Conservation (phyloP, 2,888 invertebrate species). For the Amphipyra berbera region DNA sequence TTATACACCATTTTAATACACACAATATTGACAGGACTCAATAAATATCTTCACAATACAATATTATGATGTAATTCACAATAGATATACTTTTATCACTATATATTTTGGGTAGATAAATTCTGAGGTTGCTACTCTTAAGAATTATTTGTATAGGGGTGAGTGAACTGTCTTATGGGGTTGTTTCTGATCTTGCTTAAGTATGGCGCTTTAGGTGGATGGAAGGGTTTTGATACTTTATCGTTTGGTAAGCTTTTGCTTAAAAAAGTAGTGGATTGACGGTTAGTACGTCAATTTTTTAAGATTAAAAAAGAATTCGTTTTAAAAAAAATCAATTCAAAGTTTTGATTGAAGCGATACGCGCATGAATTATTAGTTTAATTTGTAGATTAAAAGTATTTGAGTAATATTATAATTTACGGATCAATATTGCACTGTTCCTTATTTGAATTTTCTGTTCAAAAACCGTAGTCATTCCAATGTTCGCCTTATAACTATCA, state of each 20-base stretch:
- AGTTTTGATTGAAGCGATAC: no score
- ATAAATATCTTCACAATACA: slow-evolving; percentile 84
- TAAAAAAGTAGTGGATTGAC: slow-evolving; percentile 33
- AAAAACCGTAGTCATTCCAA: no score
- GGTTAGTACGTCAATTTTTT: no score
- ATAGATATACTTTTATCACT: slow-evolving; percentile 72
- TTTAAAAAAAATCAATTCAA: no score
- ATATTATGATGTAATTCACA: slow-evolving; percentile 85
- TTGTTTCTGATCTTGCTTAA: slow-evolving; percentile 24
- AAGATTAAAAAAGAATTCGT: no score
- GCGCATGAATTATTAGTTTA: no score
- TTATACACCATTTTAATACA: slow-evolving; percentile 9
- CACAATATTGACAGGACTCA: slow-evolving; percentile 53
- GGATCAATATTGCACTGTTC: no score
- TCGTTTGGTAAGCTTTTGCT: neutral
- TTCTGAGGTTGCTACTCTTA: slow-evolving; percentile 66
- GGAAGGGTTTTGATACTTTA: slow-evolving; percentile 64
- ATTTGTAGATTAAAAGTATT: no score
- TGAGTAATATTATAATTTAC: no score
- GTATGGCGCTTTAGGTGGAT: slow-evolving; percentile 29
- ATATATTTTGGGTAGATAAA: slow-evolving; percentile 85
- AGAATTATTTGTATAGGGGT: slow-evolving; percentile 78
- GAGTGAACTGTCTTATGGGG: slow-evolving; percentile 61
- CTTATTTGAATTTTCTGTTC: no score
- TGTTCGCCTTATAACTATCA: no score